A percentile compares a stretch with the other conserved stretches of the same genome.
These are phyloP conservation scores for Sepiola atlantica DNA, from an alignment of 2,888 invertebrate species.

Conservation along the genomic window DNA sequence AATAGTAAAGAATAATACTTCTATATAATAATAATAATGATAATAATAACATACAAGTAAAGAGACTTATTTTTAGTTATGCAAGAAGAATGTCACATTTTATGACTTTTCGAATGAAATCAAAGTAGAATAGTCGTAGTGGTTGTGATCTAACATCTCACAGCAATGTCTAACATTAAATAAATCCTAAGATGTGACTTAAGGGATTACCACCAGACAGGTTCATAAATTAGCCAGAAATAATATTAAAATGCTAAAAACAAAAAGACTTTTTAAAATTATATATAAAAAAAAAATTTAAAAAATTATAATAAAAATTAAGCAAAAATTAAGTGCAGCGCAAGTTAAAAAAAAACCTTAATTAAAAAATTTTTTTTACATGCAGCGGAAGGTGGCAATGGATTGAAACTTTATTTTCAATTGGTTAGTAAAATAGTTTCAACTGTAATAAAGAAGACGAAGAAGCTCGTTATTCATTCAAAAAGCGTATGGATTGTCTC, in stretches of 20 bases:
- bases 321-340: conserved; percentile 32
- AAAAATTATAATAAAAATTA: not conserved
- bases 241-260: not conserved
- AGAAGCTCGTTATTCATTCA: not conserved
- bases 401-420: not conserved
- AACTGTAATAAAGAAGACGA: not conserved
- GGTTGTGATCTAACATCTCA: no score
- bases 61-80: no score
- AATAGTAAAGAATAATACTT: no score
- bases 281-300: not conserved
- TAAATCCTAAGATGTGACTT: not conserved
- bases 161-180: no score
- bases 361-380: not conserved
- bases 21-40: no score
- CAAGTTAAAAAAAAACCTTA: not conserved
- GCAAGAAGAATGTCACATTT: no score
- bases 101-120: no score
- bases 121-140: no score
- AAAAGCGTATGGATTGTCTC: not conserved
- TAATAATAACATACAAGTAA: no score
- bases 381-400: conserved; percentile 12
- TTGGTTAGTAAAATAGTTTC: not conserved
- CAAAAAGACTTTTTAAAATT: not conserved
- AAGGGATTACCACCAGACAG: no score
- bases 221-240: not conserved